These are phyloP conservation scores for Columba janthina DNA, from an alignment of 2,113 vertebrate species.

Conservation along the genomic window DNA sequence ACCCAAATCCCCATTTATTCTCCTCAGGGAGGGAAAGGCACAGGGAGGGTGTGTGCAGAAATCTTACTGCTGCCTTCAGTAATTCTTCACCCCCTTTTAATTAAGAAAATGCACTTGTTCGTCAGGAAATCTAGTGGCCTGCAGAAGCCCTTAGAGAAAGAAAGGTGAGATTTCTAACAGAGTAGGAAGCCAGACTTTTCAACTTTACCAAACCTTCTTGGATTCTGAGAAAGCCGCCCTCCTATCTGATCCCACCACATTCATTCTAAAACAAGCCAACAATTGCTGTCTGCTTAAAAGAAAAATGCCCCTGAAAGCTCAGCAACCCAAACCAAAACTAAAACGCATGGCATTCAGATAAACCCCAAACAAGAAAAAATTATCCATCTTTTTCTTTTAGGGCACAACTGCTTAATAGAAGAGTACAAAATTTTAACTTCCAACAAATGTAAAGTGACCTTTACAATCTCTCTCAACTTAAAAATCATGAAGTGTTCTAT, in stretches of 20 bases:
- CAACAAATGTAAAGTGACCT: background rate
- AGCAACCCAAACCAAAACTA: background rate
- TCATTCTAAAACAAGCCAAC: background rate
- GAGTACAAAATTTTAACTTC: background rate
- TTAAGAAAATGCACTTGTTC: background rate
- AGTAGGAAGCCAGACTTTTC: background rate
- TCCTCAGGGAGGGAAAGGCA: background rate
- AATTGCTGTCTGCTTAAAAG: background rate
- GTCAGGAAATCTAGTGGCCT: background rate
- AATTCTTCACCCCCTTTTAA: background rate
- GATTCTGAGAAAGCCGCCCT: background rate
- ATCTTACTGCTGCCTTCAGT: background rate
- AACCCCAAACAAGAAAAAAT: background rate
- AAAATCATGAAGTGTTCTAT: background rate
- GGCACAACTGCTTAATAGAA: background rate
- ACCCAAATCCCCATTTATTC: background rate
- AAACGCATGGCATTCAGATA: background rate
- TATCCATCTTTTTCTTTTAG: background rate
- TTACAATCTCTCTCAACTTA: background rate
- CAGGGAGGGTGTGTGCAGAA: rapidly evolving
- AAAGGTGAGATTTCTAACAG: background rate
- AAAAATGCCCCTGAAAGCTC: background rate
- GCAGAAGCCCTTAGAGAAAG: background rate
- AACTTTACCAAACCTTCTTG: background rate
- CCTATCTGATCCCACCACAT: background rate